phyloP scores from a whole-genome alignment of 2,888 invertebrate species.

The Parnassius orleans region DNA sequence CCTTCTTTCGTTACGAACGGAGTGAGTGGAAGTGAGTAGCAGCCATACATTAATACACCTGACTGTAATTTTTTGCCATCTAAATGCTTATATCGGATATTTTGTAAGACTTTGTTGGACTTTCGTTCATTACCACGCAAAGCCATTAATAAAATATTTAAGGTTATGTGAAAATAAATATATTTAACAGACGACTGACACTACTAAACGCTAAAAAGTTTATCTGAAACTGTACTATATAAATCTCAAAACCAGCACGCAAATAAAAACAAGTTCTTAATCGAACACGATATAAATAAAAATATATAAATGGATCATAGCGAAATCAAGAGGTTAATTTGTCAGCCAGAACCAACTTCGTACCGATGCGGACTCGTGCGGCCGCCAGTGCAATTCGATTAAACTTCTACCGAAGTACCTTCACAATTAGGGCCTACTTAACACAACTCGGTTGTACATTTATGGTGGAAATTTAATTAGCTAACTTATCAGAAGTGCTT shows the following conservation, averaged over 20 bases:
- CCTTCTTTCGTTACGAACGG: conserved; percentile 64
- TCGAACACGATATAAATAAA: conserved; percentile 39
- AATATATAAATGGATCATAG: conserved; percentile 57
- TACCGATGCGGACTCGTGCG: conserved; percentile 51
- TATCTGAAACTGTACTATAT: too few relatives aligned
- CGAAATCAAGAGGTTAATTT: conserved; percentile 74
- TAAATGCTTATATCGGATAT: too few relatives aligned
- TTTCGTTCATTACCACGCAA: too few relatives aligned
- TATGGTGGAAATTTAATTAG: conserved; percentile 72
- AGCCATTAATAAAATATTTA: too few relatives aligned
- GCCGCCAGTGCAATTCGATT: conserved; percentile 76
- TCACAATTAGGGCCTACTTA: conserved; percentile 64
- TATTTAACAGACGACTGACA: too few relatives aligned
- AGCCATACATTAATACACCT: conserved; percentile 36
- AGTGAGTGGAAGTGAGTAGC: conserved; percentile 33
- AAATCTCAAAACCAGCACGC: too few relatives aligned
- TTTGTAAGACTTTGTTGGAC: too few relatives aligned
- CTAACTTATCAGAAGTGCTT: conserved; percentile 57
- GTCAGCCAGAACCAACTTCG: conserved; percentile 66
- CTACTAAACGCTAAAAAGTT: too few relatives aligned
- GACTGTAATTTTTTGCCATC: conserved; percentile 29
- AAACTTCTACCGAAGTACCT: conserved; percentile 69
- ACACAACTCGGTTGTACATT: conserved; percentile 65
- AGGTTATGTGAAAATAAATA: too few relatives aligned
- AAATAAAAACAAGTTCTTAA: conserved; percentile 11